Evolutionary conservation across 1,140 invertebrate genomes (phyloP).

Genomic region (Sipha flava): DNA sequence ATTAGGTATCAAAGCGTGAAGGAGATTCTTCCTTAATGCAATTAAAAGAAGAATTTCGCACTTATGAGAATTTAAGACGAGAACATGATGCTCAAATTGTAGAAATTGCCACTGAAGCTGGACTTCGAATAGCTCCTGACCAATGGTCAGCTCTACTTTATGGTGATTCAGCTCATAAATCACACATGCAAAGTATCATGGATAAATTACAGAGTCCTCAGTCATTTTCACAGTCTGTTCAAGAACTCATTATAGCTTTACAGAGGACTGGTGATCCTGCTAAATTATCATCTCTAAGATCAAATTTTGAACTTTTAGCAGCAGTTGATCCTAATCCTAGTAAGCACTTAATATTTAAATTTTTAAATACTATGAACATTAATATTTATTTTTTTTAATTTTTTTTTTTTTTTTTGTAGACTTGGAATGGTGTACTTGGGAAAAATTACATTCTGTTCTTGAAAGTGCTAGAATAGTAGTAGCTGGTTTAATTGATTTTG

Average conservation of each 20-base stretch:
- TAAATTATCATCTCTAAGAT: conserved; percentile 64
- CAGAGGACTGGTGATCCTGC: conserved; percentile 85
- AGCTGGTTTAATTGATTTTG: conserved; percentile 73
- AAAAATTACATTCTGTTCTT: conserved; percentile 64
- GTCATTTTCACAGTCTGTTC: conserved; percentile 72
- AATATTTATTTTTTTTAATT: not conserved
- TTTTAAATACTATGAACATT: too few species aligned
- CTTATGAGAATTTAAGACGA: conserved; percentile 81
- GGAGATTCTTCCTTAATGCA: conserved; percentile 98
- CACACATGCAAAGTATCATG: conserved; percentile 98
- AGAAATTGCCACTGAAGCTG: conserved; percentile 94
- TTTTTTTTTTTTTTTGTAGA: not conserved
- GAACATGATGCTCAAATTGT: conserved; percentile 99
- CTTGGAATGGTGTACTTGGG: conserved; percentile 56
- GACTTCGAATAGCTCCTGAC: conserved; percentile 91
- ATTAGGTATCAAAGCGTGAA: conserved; percentile 90
- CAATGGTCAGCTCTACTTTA: conserved; percentile 96
- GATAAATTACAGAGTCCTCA: conserved; percentile 87
- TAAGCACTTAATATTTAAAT: conserved; percentile 41
- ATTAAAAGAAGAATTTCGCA: conserved; percentile 93
- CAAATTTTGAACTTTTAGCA: conserved; percentile 75
- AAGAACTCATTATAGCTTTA: conserved; percentile 83
- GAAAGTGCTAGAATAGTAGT: conserved; percentile 74
- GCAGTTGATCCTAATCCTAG: conserved; percentile 73
- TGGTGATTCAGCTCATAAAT: conserved; percentile 89